These are phyloP conservation scores for Brenthis ino DNA, from an alignment of 2,888 invertebrate genomes.

Conservation along the genomic window DNA sequence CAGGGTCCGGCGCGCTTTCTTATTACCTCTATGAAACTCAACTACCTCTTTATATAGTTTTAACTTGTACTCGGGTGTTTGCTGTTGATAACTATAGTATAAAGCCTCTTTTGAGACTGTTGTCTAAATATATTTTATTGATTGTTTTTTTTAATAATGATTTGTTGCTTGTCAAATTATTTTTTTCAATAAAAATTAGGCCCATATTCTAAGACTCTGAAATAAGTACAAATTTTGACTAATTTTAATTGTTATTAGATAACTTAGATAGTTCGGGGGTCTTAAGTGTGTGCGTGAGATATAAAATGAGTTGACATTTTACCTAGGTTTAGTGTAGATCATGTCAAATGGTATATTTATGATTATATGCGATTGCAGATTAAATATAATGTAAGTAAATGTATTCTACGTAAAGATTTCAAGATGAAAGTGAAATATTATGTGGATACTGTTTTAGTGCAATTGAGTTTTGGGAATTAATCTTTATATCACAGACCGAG, in stretches of 20 bases:
- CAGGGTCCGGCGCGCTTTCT: conserved; percentile 74
- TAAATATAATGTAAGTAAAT: background rate
- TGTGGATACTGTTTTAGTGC: background rate
- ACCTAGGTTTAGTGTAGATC: conserved; percentile 61
- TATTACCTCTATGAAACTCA: conserved; percentile 75
- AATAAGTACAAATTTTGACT: conserved; percentile 81
- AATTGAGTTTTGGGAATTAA: too few species aligned
- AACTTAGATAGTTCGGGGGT: conserved; percentile 60
- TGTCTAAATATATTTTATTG: conserved; percentile 79
- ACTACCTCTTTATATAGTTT: conserved; percentile 81
- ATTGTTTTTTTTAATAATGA: conserved; percentile 69
- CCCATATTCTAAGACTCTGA: conserved; percentile 73
- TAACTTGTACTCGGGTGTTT: conserved; percentile 68
- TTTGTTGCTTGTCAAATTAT: conserved; percentile 68
- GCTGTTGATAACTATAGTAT: conserved; percentile 70
- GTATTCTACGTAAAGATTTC: background rate
- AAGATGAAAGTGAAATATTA: background rate
- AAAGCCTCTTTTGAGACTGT: conserved; percentile 73
- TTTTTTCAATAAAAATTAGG: conserved; percentile 57
- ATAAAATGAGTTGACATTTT: conserved; percentile 50
- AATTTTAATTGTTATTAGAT: conserved; percentile 79
- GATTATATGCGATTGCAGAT: background rate
- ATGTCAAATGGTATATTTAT: conserved; percentile 47
- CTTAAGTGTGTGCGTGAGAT: conserved; percentile 55
- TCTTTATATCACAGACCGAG: too few species aligned